phyloP scores from a whole-genome alignment of 2,113 vertebrate species.

The Charadrius vociferus region DNA sequence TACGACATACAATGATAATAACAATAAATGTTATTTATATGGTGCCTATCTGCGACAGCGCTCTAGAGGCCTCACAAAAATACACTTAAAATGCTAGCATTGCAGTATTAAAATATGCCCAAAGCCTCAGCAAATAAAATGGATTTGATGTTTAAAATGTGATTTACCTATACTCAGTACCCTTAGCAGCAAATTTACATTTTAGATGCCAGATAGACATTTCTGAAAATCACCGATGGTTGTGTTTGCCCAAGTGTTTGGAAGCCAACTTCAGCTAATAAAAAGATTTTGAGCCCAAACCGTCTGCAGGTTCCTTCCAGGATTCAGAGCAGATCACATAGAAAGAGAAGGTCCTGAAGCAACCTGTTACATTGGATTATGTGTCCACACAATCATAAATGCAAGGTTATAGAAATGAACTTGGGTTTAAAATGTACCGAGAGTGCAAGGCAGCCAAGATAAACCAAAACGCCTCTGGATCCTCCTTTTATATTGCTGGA shows the following conservation, averaged over 20 bases:
- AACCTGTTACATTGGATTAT: not conserved
- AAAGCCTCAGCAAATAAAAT: conserved; percentile 33
- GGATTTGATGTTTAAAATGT: conserved; percentile 18
- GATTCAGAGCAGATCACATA: not conserved
- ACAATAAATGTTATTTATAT: conserved; percentile 81
- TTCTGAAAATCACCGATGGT: not conserved
- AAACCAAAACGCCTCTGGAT: not conserved
- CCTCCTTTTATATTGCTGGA: not conserved
- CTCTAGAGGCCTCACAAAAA: conserved; percentile 71
- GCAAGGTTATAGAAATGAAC: not conserved
- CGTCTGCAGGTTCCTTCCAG: not conserved
- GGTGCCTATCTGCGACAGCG: conserved; percentile 50
- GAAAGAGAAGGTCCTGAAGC: not conserved
- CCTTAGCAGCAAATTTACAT: not conserved
- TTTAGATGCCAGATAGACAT: not conserved
- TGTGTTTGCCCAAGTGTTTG: not conserved
- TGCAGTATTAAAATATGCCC: conserved; percentile 60
- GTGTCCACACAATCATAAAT: not conserved
- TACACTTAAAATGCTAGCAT: conserved; percentile 65
- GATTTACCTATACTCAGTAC: not conserved
- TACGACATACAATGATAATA: conserved; percentile 78
- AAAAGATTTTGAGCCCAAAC: not conserved
- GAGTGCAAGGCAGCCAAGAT: not conserved
- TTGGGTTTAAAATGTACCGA: not conserved
- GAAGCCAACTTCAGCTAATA: not conserved